These are phyloP conservation scores for Penaeus monodon DNA, from an alignment of 2,888 invertebrate species.

Conservation along the genomic window DNA sequence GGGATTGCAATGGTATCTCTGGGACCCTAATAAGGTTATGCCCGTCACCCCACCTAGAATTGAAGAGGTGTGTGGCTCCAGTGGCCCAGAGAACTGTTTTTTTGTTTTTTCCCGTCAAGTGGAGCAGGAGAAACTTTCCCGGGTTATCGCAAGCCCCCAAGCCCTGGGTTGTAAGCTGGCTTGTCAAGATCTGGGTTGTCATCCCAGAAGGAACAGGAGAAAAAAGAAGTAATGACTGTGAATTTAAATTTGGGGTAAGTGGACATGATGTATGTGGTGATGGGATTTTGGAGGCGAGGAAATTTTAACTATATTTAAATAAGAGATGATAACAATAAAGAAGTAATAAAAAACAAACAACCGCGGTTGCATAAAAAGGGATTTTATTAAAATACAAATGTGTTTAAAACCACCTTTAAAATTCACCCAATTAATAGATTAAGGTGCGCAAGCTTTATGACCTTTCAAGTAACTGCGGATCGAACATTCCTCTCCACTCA, in stretches of 20 bases:
- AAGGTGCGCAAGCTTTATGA: conserved; percentile 76
- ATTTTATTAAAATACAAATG: too few relatives aligned
- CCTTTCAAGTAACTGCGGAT: conserved; percentile 74
- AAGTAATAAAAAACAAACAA: too few relatives aligned
- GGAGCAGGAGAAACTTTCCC: conserved; percentile 69
- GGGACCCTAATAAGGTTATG: background rate
- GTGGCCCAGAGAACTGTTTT: conserved; percentile 69
- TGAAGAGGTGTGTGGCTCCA: conserved; percentile 78
- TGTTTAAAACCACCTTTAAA: background rate
- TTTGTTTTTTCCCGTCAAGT: conserved; percentile 66
- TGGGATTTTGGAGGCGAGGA: too few relatives aligned
- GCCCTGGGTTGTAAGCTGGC: conserved; percentile 76
- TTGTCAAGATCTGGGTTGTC: conserved; percentile 48
- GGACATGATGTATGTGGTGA: too few relatives aligned
- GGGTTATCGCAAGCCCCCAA: conserved; percentile 86
- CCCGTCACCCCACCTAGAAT: conserved; percentile 67
- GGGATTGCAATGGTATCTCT: background rate
- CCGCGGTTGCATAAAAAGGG: too few relatives aligned
- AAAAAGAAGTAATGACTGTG: background rate
- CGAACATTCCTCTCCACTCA: conserved; percentile 77
- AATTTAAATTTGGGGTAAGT: too few relatives aligned
- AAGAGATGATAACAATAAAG: too few relatives aligned
- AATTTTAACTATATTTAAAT: too few relatives aligned
- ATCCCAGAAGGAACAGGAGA: conserved; percentile 25
- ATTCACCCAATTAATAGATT: conserved; percentile 76